Base-by-base conservation (phyloP, 2,888 invertebrate genomes). In the Tanytarsus gracilentus region DNA sequence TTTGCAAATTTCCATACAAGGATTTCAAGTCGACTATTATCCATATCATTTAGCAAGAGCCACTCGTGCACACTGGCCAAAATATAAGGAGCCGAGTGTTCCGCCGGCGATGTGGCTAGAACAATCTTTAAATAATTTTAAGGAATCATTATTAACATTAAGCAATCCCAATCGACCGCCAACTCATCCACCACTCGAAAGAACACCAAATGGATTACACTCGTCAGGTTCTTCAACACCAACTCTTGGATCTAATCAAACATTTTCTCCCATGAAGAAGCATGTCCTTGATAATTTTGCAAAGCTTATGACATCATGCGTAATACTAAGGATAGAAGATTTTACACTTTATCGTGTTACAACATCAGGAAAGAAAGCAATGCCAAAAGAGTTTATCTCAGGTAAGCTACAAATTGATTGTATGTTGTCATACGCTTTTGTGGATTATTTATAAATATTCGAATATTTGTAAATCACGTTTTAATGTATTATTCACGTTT, bases 1-100 rank as follows among this genome's bases (percentile, higher is more conserved):
- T 0, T 75, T 99, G 59, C 97, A 97, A 77, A 84, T 98, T 62
- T 88, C 89, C 0, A 77, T 99, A 39, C 84, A 85, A 64, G 86
- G 86, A 69, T 86, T 88, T 76, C 88, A 89, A 75, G 78, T 96
- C 1, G 97, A 99, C 72, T 87, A 90, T 69, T 99, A 98, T 77
- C 98, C 99, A 0, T 97, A 94, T 76, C 96, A 98, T 75, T 80
- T 91, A 68, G 94, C 95, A 27, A 83, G 88, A 67, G 86, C 88
- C 29, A 89, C 90, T 71, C 78, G 96, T 62, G 82, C 86, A 65
- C 89, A 92, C 71, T 97, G 97, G 97, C 82, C 90, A 36, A 85
- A 86, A 64, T 87, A 86, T 68, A 79, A 80, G 69, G 91, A 94
- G 72, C 83, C 85, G 52, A 82, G 84, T 4, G 84, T 85, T 1